These are phyloP conservation scores for Macrotis lagotis DNA, from an alignment of 2,113 vertebrate species.

Conservation along the genomic window DNA sequence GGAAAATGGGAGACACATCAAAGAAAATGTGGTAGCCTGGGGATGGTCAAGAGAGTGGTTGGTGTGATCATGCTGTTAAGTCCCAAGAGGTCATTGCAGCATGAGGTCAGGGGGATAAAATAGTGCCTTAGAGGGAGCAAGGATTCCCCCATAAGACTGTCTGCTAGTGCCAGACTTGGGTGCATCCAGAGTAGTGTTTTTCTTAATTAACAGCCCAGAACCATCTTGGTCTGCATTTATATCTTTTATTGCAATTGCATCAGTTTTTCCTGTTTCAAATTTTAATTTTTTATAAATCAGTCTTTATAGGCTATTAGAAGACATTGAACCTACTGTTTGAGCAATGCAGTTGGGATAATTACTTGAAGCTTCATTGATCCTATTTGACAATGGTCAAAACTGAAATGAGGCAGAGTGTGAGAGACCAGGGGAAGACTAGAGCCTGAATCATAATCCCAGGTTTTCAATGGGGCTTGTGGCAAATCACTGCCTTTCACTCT, in stretches of 20 bases:
- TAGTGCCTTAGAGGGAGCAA: background rate
- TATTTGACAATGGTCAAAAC: slow-evolving; percentile 26
- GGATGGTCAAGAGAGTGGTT: background rate
- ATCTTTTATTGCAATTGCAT: slow-evolving; percentile 55
- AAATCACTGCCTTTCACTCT: background rate
- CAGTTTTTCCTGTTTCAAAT: slow-evolving; percentile 57
- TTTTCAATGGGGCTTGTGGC: background rate
- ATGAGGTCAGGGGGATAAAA: too few relatives aligned
- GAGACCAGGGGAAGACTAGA: background rate
- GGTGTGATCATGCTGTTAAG: background rate
- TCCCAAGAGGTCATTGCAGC: background rate
- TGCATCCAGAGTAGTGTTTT: background rate
- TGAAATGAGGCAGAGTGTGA: slow-evolving; percentile 25
- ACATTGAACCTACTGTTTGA: slow-evolving; percentile 37
- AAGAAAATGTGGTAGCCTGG: background rate
- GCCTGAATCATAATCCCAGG: background rate
- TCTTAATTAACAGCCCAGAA: slow-evolving; percentile 43
- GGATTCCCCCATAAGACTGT: background rate
- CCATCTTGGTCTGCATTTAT: slow-evolving; percentile 23
- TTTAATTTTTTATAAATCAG: slow-evolving; percentile 63
- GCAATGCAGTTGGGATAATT: slow-evolving; percentile 56
- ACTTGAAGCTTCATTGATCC: slow-evolving; percentile 65
- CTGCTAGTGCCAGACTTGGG: background rate
- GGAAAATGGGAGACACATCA: background rate
- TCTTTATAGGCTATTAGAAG: slow-evolving; percentile 55